Percentiles rank a stretch among this genome's conserved stretches.
These are phyloP conservation scores for Apodemia zela DNA, from an alignment of 2,888 invertebrate species.

Conservation along the genomic window DNA sequence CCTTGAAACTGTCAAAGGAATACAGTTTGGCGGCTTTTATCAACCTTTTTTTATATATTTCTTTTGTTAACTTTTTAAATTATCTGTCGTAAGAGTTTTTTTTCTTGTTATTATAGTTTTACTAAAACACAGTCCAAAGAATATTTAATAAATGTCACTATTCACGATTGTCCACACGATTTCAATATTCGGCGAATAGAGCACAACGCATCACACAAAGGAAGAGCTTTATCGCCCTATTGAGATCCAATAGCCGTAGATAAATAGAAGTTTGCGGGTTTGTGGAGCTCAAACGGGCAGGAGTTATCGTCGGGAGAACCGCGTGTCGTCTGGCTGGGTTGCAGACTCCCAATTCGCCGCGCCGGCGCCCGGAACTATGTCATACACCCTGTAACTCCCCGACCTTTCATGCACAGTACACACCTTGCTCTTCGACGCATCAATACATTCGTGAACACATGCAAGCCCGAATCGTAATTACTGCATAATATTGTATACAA, in stretches of 20 bases:
- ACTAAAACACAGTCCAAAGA: not conserved
- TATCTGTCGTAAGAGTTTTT: not conserved
- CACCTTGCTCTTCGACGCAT: slow-evolving; percentile 53
- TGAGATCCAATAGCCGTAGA: slow-evolving; percentile 16
- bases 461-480: slow-evolving; percentile 45
- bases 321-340: slow-evolving; percentile 73
- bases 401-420: slow-evolving; percentile 61
- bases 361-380: slow-evolving; percentile 78
- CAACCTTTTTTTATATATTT: slow-evolving; percentile 18
- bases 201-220: slow-evolving; percentile 8
- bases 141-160: not conserved
- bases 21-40: slow-evolving; percentile 73
- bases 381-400: slow-evolving; percentile 65
- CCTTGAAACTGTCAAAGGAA: slow-evolving; percentile 77
- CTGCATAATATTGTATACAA: slow-evolving; percentile 32
- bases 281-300: slow-evolving; percentile 42
- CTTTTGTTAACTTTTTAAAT: not conserved
- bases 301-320: slow-evolving; percentile 61
- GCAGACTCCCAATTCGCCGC: slow-evolving; percentile 59
- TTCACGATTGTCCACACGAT: not conserved
- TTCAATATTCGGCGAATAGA: not conserved
- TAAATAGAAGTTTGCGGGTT: slow-evolving; percentile 30
- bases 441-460: slow-evolving; percentile 59
- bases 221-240: slow-evolving; percentile 3
- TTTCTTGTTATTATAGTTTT: not conserved